Evolutionary conservation across 2,888 invertebrate genomes (phyloP).

Genomic region (Phorcus lineatus): DNA sequence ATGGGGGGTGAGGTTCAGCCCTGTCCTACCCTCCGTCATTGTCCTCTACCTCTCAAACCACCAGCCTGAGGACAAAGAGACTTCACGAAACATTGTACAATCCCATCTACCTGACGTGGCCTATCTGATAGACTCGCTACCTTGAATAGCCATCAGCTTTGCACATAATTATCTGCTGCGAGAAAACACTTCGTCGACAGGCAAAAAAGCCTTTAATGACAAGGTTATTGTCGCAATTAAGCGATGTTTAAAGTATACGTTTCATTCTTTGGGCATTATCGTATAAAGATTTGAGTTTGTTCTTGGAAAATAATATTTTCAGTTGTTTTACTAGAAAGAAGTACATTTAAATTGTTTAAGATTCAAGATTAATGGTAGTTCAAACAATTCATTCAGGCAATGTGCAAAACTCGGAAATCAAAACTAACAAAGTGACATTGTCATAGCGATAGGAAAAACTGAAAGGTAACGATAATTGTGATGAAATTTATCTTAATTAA

Average conservation of each 20-base stretch:
- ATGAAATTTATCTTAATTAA: too few relatives aligned
- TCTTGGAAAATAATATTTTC: too few relatives aligned
- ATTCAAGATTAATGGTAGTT: too few relatives aligned
- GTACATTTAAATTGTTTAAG: too few relatives aligned
- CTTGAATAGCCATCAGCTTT: conserved; percentile 2
- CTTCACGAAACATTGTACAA: conserved; percentile 10
- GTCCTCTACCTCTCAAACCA: background rate
- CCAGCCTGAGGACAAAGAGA: background rate
- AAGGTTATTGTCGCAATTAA: background rate
- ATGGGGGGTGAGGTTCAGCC: background rate
- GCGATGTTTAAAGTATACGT: background rate
- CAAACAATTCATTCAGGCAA: too few relatives aligned
- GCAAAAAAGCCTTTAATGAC: background rate
- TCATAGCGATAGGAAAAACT: too few relatives aligned
- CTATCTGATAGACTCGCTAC: background rate
- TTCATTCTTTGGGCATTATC: background rate
- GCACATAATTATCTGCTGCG: background rate
- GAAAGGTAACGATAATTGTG: too few relatives aligned
- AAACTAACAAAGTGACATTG: too few relatives aligned
- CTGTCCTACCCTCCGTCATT: background rate
- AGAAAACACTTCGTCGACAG: background rate
- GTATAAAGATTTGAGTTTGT: too few relatives aligned
- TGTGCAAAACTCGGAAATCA: too few relatives aligned
- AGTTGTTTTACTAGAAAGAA: too few relatives aligned
- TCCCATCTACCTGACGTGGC: background rate